Evolutionary conservation across 2,113 vertebrate species (phyloP), one percentile per base, ranked within the genome.

Genomic region (Pyxicephalus adspersus): DNA sequence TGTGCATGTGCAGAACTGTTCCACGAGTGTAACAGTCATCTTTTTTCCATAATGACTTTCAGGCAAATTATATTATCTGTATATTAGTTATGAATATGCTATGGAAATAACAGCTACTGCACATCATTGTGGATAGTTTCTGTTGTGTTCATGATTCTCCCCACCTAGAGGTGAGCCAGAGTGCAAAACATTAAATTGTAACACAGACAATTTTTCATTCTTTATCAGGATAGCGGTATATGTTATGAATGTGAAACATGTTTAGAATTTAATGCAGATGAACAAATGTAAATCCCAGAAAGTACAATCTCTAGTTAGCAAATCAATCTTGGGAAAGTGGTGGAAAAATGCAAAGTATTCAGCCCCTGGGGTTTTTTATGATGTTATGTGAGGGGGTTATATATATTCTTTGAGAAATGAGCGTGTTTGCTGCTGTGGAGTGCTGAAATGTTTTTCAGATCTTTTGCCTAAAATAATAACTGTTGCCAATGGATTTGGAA

Each of bases 261-360:
- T 26, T 55, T 38, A 18, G 64, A 64, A 65, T 64, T 38, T 45
- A 5, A 65, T 81, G 67, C 15, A 25, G n/a, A 19, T 73, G 11
- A 74, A 64, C 20, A 54, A 72, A 73, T 52, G 18, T 26, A 5
- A 23, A 50, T 17, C 7, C n/a, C 28, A 23, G 23, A 57, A 68
- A 13, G 67, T 22, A 79, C 61, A 11, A 72, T 64, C 29, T 66
- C n/a, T 26, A 64, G 3, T 15, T 54, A 38, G 61, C 22, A 63
- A 65, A 64, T 81, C 58, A 16, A 26, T 64, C 61, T 65, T 73
- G 60, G 79, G 70, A 74, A 65, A 74, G 29, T 26, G 18, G n/a
- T 31, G n/a, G 26, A 74, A 74, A 64, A 65, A 81, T 81, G 28
- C 17, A 54, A 72, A 72, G 22, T 13, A 80, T 72, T 72, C 22